phyloP scores from a whole-genome alignment of 2,797 vertebrate species.

The Rousettus madagascariensis region DNA sequence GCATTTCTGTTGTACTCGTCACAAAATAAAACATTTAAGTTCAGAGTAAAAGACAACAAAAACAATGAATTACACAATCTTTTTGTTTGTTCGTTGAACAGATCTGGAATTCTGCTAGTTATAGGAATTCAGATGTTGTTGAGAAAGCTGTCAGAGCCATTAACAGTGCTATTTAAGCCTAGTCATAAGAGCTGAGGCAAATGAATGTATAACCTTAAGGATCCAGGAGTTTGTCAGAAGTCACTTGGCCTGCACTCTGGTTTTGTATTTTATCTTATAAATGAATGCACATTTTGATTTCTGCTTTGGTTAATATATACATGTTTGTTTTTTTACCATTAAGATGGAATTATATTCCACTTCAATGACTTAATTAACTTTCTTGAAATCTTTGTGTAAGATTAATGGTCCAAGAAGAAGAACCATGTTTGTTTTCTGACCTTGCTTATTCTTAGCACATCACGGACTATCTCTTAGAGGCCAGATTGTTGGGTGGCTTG shows the following conservation, averaged over 20 bases:
- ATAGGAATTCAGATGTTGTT: background rate
- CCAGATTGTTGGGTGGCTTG: background rate
- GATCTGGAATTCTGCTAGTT: background rate
- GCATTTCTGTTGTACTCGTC: background rate
- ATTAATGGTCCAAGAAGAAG: background rate
- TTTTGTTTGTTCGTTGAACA: background rate
- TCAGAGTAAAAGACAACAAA: background rate
- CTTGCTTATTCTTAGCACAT: background rate
- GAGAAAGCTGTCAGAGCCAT: background rate
- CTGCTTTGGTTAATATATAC: background rate
- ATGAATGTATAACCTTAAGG: background rate
- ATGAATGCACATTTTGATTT: background rate
- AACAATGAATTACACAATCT: background rate
- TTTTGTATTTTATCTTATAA: conserved; percentile 16
- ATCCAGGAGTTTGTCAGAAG: background rate
- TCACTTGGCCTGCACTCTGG: background rate
- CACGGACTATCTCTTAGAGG: background rate
- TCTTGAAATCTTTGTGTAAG: background rate
- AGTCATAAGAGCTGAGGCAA: background rate
- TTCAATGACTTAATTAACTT: conserved; percentile 21
- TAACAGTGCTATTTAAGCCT: background rate
- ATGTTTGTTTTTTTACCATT: background rate
- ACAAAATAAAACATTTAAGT: background rate
- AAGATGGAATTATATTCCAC: background rate
- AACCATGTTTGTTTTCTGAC: background rate